Conservation (phyloP, 1,140 invertebrate species). For the Glossosoma conforme region DNA sequence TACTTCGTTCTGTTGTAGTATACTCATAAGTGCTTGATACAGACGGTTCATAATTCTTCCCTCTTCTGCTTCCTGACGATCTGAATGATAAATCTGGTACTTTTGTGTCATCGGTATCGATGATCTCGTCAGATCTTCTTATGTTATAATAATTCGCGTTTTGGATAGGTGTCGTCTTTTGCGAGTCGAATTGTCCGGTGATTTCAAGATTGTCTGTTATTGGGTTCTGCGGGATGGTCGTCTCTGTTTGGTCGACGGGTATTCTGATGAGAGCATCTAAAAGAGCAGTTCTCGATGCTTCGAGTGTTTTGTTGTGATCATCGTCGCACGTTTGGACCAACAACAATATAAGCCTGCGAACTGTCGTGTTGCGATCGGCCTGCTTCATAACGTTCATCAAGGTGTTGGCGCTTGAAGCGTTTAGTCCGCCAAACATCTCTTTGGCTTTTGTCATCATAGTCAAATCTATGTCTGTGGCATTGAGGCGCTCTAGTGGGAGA, state of each 20-base stretch:
- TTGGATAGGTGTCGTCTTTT: constrained; percentile 34
- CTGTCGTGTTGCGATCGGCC: constrained; percentile 69
- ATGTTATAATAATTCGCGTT: constrained; percentile 31
- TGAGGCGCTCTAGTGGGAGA: constrained; percentile 25
- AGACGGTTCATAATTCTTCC: constrained; percentile 38
- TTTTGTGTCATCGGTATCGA: constrained; percentile 29
- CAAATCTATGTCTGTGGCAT: constrained; percentile 37
- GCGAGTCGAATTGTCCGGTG: constrained; percentile 31
- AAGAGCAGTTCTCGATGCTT: constrained; percentile 58
- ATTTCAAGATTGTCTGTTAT: constrained; percentile 19
- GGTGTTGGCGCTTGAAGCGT: constrained; percentile 66
- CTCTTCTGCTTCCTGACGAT: constrained; percentile 33
- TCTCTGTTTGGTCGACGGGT: constrained; percentile 51
- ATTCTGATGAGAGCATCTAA: constrained; percentile 61
- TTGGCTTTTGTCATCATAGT: constrained; percentile 63
- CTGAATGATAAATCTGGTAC: constrained; percentile 3
- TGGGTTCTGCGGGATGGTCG: constrained; percentile 42
- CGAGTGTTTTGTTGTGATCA: constrained; percentile 59
- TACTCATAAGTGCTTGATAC: background rate
- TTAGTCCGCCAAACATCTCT: constrained; percentile 68
- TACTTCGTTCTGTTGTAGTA: constrained; percentile 28
- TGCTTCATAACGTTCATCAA: constrained; percentile 75
- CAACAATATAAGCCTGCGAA: constrained; percentile 66
- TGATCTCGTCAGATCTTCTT: constrained; percentile 37
- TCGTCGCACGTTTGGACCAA: constrained; percentile 72